Evolutionary conservation across 1,140 invertebrate genomes (phyloP).

Genomic region (Phthorimaea operculella): DNA sequence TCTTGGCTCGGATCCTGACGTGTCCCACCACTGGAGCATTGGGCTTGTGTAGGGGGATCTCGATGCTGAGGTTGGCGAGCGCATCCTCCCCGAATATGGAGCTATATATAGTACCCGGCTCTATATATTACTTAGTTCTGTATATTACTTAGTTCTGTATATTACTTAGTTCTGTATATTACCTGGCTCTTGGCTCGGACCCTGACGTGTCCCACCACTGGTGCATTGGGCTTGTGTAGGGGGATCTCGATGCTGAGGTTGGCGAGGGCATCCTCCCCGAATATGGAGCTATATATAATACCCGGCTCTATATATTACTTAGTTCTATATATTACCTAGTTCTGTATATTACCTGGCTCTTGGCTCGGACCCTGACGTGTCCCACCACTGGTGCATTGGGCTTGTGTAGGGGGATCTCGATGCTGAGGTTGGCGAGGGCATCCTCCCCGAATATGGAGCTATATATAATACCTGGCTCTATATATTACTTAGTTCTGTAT

Average conservation of each 20-base stretch:
- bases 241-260: conserved; percentile 99
- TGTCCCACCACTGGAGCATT: conserved; percentile 94
- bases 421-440: conserved; percentile 97
- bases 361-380: conserved; percentile 96
- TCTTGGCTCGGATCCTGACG: conserved; percentile 97
- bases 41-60: conserved; percentile 90
- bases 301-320: neutral
- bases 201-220: conserved; percentile 96
- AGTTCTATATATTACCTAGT: no score
- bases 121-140: no score
- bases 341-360: conserved; percentile 99
- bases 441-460: conserved; percentile 99
- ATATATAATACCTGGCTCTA: no score
- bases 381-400: conserved; percentile 91
- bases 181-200: conserved; percentile 98
- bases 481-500: no score
- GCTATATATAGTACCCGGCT: no score
- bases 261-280: conserved; percentile 97
- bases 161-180: no score
- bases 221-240: conserved; percentile 84
- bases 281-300: conserved; percentile 96
- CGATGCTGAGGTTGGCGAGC: conserved; percentile 97
- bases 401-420: conserved; percentile 94
- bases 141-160: no score
- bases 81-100: conserved; percentile 99